Conservation (phyloP, 2,888 invertebrate species). For the Cryptocephalus primarius region DNA sequence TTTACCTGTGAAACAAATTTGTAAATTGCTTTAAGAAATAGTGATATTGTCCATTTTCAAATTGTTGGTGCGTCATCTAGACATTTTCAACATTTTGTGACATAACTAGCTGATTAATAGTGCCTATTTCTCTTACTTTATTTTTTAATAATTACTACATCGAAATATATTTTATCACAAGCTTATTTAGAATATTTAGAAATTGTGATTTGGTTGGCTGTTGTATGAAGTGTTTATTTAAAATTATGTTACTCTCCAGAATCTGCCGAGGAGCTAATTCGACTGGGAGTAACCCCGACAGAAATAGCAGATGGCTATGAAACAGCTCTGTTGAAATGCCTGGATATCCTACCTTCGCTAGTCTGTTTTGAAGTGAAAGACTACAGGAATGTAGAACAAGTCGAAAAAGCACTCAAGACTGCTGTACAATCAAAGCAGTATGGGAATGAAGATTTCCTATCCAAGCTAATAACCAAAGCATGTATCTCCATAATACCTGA, state of each 20-base stretch:
- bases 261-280: conserved; percentile 82
- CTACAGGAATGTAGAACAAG: conserved; percentile 52
- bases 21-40: too few relatives aligned
- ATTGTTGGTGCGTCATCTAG: too few relatives aligned
- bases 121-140: too few relatives aligned
- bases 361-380: conserved; percentile 69
- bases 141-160: too few relatives aligned
- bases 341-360: conserved; percentile 80
- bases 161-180: too few relatives aligned
- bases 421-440: conserved; percentile 96
- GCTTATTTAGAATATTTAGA: too few relatives aligned
- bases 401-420: conserved; percentile 63
- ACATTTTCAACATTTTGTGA: too few relatives aligned
- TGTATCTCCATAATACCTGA: conserved; percentile 83
- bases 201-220: too few relatives aligned
- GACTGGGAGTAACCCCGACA: conserved; percentile 90
- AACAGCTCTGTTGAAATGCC: conserved; percentile 73
- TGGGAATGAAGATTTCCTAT: conserved; percentile 90
- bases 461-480: conserved; percentile 75
- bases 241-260: conserved; percentile 37
- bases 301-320: conserved; percentile 97
- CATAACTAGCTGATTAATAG: too few relatives aligned
- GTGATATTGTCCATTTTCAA: too few relatives aligned
- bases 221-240: too few relatives aligned
- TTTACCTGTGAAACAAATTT: background rate